Evolutionary conservation across 2,888 invertebrate species (phyloP).

Genomic region (Frankliniella intonsa): DNA sequence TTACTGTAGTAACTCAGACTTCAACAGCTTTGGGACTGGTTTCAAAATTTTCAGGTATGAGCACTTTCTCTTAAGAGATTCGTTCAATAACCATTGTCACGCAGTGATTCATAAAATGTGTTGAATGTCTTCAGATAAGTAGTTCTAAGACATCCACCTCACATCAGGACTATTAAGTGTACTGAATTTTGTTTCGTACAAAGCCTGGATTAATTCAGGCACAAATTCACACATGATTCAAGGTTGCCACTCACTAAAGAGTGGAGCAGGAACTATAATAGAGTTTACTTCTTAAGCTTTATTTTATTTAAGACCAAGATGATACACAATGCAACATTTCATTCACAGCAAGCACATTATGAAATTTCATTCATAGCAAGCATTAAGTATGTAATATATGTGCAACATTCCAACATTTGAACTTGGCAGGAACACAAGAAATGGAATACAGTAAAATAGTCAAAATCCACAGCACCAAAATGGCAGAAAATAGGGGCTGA

Average conservation of each 20-base stretch:
- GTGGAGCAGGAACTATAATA: conserved; percentile 10
- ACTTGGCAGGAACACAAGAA: conserved; percentile 26
- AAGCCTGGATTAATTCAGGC: not conserved
- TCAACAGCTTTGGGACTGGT: not conserved
- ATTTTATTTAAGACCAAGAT: conserved; percentile 27
- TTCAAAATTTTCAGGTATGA: not conserved
- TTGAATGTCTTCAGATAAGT: not conserved
- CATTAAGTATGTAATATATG: conserved; percentile 25
- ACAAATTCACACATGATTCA: conserved; percentile 15
- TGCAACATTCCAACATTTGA: conserved; percentile 25
- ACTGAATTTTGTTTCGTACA: not conserved
- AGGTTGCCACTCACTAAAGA: conserved; percentile 8
- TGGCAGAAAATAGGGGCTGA: conserved; percentile 22
- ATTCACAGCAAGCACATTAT: conserved; percentile 23
- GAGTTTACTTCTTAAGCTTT: conserved; percentile 16
- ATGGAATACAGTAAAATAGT: conserved; percentile 27
- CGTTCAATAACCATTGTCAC: not conserved
- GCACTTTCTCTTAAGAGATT: not conserved
- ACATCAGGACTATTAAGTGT: not conserved
- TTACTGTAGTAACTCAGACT: not conserved
- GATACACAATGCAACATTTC: conserved; percentile 26
- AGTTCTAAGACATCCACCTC: not conserved
- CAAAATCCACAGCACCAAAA: conserved; percentile 20
- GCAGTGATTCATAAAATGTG: not conserved
- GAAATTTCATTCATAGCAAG: conserved; percentile 25